These are phyloP conservation scores for Phyllotreta cruciferae DNA, from an alignment of 2,888 invertebrate species.

Conservation along the genomic window DNA sequence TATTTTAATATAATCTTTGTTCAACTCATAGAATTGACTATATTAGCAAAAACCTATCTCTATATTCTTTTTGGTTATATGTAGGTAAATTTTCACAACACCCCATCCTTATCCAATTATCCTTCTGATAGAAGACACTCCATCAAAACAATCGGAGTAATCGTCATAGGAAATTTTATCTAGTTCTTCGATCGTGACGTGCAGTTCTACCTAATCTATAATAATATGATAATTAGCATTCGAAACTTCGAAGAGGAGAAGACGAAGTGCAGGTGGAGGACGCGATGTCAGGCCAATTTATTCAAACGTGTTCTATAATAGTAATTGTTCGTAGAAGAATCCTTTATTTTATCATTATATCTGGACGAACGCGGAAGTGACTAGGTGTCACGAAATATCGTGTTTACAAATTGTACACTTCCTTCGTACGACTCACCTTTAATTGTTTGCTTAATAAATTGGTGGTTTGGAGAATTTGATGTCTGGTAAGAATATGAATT, in stretches of 20 bases:
- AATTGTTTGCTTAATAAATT: constrained; percentile 26
- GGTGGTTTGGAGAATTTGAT: neutral
- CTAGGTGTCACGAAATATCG: constrained; percentile 44
- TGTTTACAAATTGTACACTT: constrained; percentile 45
- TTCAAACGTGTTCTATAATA: constrained; percentile 43
- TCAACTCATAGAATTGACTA: too few relatives aligned
- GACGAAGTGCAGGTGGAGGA: constrained; percentile 36
- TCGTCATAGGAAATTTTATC: constrained; percentile 27
- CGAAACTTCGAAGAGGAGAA: constrained; percentile 31
- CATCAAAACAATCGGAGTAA: constrained; percentile 11
- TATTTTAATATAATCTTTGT: too few relatives aligned
- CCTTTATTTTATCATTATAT: constrained; percentile 30
- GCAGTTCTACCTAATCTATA: constrained; percentile 26
- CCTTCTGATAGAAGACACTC: too few relatives aligned
- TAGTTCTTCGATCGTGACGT: constrained; percentile 26
- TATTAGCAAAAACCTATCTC: too few relatives aligned
- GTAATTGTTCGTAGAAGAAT: constrained; percentile 28
- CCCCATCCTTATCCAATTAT: too few relatives aligned
- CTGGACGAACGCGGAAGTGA: constrained; percentile 39
- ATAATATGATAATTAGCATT: constrained; percentile 38
- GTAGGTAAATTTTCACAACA: too few relatives aligned
- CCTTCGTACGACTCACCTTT: constrained; percentile 31
- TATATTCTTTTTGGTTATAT: too few relatives aligned
- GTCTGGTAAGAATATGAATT: neutral
- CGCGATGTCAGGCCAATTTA: constrained; percentile 36